Percentiles rank a stretch among this genome's conserved stretches.
Conservation (phyloP, 2,113 vertebrate species). For the Zosterops borbonicus region DNA sequence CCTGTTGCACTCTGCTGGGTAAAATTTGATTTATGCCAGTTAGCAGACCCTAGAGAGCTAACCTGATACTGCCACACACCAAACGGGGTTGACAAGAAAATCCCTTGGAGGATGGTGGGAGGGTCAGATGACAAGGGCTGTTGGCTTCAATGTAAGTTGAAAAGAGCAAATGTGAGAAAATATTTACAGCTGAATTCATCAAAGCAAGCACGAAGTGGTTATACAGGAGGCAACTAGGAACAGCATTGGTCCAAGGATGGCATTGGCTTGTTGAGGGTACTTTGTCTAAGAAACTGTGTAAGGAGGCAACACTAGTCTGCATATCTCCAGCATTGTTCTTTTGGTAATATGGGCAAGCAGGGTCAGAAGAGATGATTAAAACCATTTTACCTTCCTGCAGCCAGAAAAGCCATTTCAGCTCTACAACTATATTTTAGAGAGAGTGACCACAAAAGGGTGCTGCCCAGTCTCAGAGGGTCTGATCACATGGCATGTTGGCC, state of each 20-base stretch:
- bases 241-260: fast-evolving
- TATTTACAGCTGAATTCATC: neutral
- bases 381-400: neutral
- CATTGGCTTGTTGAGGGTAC: neutral
- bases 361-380: neutral
- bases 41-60: neutral
- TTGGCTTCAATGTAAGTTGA: neutral
- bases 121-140: neutral
- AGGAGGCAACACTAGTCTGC: neutral
- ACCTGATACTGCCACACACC: neutral
- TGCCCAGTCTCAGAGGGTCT: neutral
- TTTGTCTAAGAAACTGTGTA: neutral
- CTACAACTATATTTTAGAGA: neutral
- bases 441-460: neutral
- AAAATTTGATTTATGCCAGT: neutral
- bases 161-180: neutral
- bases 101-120: neutral
- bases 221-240: neutral
- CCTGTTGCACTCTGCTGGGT: neutral
- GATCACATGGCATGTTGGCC: fast-evolving
- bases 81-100: fast-evolving
- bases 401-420: neutral
- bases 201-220: neutral
- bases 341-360: neutral
- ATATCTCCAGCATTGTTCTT: neutral